A percentile compares a stretch with the other conserved stretches of the same genome.
Conservation (phyloP, 35 echinoderm and acorn worm genomes). For the Hemicentrotus pulcherrimus region DNA sequence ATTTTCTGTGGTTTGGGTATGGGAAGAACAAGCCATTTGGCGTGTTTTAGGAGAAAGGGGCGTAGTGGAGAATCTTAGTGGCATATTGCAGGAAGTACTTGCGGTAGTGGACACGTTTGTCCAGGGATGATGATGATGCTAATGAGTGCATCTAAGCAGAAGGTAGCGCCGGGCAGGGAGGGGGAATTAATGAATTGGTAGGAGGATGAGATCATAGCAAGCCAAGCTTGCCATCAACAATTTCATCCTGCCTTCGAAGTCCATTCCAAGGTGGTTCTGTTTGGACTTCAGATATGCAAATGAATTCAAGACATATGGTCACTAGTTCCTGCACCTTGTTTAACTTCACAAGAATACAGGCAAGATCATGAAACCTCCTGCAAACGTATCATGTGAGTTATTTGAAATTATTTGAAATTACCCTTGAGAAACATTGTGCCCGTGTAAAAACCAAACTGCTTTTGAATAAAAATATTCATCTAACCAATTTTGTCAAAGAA, state of each 20-base stretch:
- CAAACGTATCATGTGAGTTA: no score
- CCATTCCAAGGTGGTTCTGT: neutral
- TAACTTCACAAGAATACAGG: neutral
- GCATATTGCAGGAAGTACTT: slow-evolving; percentile 17
- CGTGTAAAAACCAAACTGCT: no score
- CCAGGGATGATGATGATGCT: slow-evolving; percentile 24
- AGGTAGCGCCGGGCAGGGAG: neutral
- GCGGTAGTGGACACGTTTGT: slow-evolving; percentile 15
- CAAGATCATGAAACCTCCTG: neutral
- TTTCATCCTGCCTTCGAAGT: neutral
- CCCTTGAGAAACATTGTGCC: no score
- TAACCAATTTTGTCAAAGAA: neutral
- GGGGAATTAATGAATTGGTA: neutral
- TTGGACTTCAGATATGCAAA: neutral
- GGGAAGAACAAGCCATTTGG: neutral
- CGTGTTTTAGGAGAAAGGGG: neutral
- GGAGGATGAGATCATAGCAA: slow-evolving; percentile 40
- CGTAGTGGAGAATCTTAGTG: neutral
- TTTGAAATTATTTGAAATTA: no score
- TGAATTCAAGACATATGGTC: neutral
- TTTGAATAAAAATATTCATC: no score
- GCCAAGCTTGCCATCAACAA: slow-evolving; percentile 31
- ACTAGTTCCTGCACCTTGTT: neutral
- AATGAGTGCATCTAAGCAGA: slow-evolving; percentile 40
- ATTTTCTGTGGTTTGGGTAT: neutral